phyloP scores from a whole-genome alignment of 2,888 invertebrate genomes.

The Ypsolopha scabrella region DNA sequence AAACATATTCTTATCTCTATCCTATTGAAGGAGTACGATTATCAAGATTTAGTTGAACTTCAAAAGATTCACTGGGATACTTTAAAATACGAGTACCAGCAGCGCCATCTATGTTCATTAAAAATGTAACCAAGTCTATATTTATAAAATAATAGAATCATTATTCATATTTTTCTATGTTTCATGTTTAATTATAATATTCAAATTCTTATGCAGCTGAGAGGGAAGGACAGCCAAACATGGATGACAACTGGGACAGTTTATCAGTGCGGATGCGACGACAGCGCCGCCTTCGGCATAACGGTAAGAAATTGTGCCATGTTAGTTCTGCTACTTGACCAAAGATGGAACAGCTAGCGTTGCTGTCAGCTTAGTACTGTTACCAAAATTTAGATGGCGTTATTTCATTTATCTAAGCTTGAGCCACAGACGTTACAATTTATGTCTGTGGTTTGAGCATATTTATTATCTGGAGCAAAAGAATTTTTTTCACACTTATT shows the following conservation, averaged over 20 bases:
- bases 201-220: conserved; percentile 35
- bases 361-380: background rate
- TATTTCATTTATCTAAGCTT: no score
- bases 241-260: conserved; percentile 85
- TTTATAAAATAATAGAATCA: no score
- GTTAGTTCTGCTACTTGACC: conserved; percentile 13
- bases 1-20: no score
- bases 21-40: no score
- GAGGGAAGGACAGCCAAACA: conserved; percentile 71
- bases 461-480: no score
- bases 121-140: no score
- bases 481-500: no score
- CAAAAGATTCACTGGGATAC: background rate
- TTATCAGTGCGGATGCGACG: conserved; percentile 81
- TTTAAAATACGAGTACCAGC: background rate
- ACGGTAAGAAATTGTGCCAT: conserved; percentile 37
- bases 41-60: no score
- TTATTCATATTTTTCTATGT: no score
- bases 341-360: conserved; percentile 15
- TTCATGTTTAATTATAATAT: no score
- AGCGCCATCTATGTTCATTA: background rate
- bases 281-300: conserved; percentile 64
- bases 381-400: background rate
- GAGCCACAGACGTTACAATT: no score
- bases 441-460: no score